Conservation (phyloP, 2,113 vertebrate species). For the Fregetta grallaria region DNA sequence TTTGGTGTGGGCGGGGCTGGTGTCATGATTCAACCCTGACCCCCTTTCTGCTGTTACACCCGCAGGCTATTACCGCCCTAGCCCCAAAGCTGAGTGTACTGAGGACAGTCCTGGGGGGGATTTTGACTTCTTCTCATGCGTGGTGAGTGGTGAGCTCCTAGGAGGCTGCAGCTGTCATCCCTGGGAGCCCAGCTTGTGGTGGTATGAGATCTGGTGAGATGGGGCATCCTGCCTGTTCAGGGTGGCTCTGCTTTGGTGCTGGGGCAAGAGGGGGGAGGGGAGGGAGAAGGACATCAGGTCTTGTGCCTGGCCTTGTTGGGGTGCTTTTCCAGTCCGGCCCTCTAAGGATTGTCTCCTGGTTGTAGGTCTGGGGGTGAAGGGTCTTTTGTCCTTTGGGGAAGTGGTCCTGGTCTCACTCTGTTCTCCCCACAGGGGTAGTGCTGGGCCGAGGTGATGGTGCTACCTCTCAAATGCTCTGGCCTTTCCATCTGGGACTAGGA, state of each 20-base stretch:
- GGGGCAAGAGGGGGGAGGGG: background rate
- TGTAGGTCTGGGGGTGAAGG: background rate
- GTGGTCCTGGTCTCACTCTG: background rate
- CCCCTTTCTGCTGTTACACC: background rate
- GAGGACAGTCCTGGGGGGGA: constrained; percentile 72
- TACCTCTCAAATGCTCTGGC: constrained; percentile 85
- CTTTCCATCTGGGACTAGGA: constrained; percentile 90
- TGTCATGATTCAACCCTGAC: background rate
- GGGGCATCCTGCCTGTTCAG: background rate
- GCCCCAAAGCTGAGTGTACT: constrained; percentile 82
- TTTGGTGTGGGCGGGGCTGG: background rate
- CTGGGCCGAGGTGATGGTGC: constrained; percentile 88
- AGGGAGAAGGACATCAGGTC: background rate
- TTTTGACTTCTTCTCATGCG: too few species aligned
- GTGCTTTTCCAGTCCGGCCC: background rate
- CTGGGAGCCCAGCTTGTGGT: constrained; percentile 76
- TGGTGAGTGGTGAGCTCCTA: constrained; percentile 72
- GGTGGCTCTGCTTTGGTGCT: background rate
- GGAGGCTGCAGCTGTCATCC: constrained; percentile 84
- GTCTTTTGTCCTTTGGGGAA: background rate
- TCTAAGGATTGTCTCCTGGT: background rate
- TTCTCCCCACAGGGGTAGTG: constrained; percentile 81
- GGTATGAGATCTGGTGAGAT: constrained; percentile 87
- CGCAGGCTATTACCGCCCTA: constrained; percentile 87
- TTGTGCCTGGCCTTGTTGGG: background rate